These are phyloP conservation scores for Drosophila meridionalis DNA, from an alignment of 2,888 invertebrate genomes.

Conservation along the genomic window DNA sequence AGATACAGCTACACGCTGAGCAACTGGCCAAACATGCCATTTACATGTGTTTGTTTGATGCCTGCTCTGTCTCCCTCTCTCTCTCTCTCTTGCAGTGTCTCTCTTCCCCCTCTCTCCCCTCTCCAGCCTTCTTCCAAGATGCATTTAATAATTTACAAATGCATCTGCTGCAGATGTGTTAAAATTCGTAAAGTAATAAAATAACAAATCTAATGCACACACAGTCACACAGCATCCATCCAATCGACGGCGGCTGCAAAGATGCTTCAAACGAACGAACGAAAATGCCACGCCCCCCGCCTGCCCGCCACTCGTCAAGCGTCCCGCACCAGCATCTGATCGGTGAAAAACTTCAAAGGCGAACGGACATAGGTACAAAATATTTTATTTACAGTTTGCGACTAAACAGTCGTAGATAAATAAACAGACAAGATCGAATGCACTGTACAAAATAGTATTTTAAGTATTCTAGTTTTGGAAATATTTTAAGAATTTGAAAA, in stretches of 20 bases:
- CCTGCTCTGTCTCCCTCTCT: conserved; percentile 3
- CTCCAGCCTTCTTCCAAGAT: conserved; percentile 44
- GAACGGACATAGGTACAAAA: conserved; percentile 34
- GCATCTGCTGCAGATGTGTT: conserved; percentile 84
- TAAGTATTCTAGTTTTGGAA: not conserved
- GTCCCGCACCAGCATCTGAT: not conserved
- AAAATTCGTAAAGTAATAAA: conserved; percentile 85
- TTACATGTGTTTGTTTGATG: conserved; percentile 71
- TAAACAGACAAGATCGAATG: conserved; percentile 45
- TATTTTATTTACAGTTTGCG: conserved; percentile 75
- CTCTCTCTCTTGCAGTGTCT: not conserved
- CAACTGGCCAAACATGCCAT: conserved; percentile 65
- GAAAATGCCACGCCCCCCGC: conserved; percentile 23
- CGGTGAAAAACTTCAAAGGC: conserved; percentile 58
- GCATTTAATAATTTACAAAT: conserved; percentile 79
- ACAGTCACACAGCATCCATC: conserved; percentile 20
- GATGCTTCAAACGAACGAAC: conserved; percentile 50
- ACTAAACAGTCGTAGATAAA: conserved; percentile 67
- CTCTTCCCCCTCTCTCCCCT: not conserved
- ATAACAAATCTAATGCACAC: conserved; percentile 76
- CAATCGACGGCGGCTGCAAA: conserved; percentile 22
- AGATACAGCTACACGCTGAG: conserved; percentile 21
- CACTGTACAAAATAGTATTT: not conserved
- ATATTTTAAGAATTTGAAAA: not conserved
- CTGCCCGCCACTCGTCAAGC: not conserved